phyloP scores from a whole-genome alignment of 2,113 vertebrate genomes.

The Microcebus griseorufus region DNA sequence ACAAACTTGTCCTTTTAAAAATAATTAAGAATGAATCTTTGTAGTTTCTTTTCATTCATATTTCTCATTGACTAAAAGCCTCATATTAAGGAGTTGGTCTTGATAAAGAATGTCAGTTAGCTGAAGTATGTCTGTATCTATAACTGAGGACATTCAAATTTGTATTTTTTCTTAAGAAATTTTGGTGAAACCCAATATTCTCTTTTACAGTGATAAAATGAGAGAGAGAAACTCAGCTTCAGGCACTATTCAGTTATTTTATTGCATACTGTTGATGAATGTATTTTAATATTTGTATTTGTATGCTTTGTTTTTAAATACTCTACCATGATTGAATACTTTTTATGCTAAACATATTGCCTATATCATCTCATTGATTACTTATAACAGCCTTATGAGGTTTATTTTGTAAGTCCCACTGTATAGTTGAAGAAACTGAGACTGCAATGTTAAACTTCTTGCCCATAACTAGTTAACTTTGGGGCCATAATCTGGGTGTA shows the following conservation, averaged over 20 bases:
- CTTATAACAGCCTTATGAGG: neutral
- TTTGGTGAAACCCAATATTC: neutral
- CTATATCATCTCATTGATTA: neutral
- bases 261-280: neutral
- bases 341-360: neutral
- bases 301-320: neutral
- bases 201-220: neutral
- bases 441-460: neutral
- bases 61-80: neutral
- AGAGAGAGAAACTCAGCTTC: neutral
- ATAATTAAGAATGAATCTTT: neutral
- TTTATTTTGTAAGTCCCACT: conserved; percentile 2
- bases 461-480: neutral
- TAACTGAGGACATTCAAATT: neutral
- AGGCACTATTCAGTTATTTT: neutral
- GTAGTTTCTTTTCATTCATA: neutral
- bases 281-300: neutral
- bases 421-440: conserved; percentile 8
- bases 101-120: neutral
- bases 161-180: neutral
- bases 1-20: neutral
- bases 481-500: neutral
- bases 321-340: neutral
- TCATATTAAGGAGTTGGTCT: neutral
- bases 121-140: neutral